Base-by-base conservation (phyloP, 1,140 invertebrate species). In the Apis florea region DNA sequence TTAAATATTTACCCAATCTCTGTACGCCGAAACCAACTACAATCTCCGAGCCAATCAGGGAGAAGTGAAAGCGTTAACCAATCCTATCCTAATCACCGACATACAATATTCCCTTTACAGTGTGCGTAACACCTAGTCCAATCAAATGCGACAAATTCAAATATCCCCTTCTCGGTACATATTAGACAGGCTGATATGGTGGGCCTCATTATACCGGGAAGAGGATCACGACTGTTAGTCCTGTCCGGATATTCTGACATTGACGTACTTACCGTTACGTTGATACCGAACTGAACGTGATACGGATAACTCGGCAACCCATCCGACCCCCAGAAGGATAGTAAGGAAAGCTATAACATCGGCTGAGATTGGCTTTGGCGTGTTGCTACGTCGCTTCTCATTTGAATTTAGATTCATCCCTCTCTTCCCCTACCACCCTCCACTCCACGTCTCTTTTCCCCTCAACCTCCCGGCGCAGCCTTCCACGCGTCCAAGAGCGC, bases 381-480 rank as follows among this genome's bases (percentile, higher is more conserved):
- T 88, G 88, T 86, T 82, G 80, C 82, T 88, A 82, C 83, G 82
- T 87, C 86, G 86, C 85, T 87, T 82, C 89, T 92, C 89, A 92
- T 92, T 92, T 92, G 90, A 92, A 92, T 92, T 92, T 92, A 92
- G 90, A 92, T 92, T 91, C 89, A 82, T 88, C 91, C 87, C 85
- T 79, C 83, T 77, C 68, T 19, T 40, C 59, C 53, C 13, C 26
- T 66, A 61, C 74, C 64, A 12, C 24, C 26, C 66, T 49, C 26
- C 21, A 66, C 21, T 8, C n/a, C 13, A 19, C 56, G 19, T 63
- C 49, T 79, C 61, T 63, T 59, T 80, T 68, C 53, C 21, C 8
- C 72, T 58, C 64, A n/a, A n/a, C 56, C 10, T 74, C 24, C 67
- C 21, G 31, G 26, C 24, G 19, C n/a, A 53, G 15, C 49, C 56